phyloP scores from a whole-genome alignment of 2,888 invertebrate species.

The Quadroppia sp. region DNA sequence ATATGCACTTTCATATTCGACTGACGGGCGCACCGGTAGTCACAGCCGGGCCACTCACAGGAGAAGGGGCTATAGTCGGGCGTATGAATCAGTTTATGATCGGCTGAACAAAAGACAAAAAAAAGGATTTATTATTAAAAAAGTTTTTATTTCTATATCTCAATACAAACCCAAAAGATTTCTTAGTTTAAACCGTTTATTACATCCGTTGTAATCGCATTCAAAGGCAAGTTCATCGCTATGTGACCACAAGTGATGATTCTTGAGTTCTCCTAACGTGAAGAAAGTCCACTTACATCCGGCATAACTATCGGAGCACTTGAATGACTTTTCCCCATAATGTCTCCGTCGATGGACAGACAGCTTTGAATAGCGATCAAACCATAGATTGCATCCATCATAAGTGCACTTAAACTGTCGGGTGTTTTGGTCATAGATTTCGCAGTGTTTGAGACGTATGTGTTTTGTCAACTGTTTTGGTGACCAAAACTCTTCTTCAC shows the following conservation, averaged over 20 bases:
- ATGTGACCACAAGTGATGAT: conserved; percentile 17
- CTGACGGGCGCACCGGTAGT: not conserved
- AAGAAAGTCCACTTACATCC: conserved; percentile 19
- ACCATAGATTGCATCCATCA: not conserved
- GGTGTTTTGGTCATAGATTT: not conserved
- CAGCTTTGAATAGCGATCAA: conserved; percentile 3
- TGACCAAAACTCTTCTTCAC: conserved; percentile 18
- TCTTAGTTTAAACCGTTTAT: not conserved
- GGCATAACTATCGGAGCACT: not conserved
- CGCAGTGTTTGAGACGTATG: not conserved
- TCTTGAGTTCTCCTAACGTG: conserved; percentile 12
- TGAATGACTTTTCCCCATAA: conserved; percentile 12
- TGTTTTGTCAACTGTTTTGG: not conserved
- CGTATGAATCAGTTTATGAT: not conserved
- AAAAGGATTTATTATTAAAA: too few species aligned
- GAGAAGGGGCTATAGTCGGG: not conserved
- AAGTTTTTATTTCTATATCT: too few species aligned
- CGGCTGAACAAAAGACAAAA: not conserved
- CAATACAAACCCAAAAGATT: conserved; percentile 18
- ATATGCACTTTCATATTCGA: not conserved
- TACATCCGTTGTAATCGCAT: conserved; percentile 13
- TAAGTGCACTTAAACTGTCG: conserved; percentile 2
- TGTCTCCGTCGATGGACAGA: not conserved
- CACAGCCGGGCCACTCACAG: conserved; percentile 27
- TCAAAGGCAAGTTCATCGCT: not conserved